Evolutionary conservation across 1,140 invertebrate genomes (phyloP).

Genomic region (Agrypnia vestita): DNA sequence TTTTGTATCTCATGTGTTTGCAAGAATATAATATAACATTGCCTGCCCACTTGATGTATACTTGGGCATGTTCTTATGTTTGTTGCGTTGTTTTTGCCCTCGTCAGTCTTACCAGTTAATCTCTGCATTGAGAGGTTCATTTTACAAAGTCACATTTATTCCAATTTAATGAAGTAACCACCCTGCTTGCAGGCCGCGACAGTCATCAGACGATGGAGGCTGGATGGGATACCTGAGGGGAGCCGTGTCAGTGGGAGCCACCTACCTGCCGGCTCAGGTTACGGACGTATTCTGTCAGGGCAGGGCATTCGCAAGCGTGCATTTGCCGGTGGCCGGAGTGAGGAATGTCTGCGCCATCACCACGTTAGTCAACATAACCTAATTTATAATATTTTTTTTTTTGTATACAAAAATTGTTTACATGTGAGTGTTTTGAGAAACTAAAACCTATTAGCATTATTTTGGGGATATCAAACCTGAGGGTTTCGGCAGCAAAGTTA

Average conservation of each 20-base stretch:
- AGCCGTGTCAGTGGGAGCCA: constrained; percentile 85
- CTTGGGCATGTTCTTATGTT: too few species aligned
- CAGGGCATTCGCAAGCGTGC: constrained; percentile 93
- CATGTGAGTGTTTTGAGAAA: too few species aligned
- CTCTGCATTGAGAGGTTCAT: too few species aligned
- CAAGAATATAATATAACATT: too few species aligned
- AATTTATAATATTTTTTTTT: too few species aligned
- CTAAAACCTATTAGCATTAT: too few species aligned
- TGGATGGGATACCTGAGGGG: constrained; percentile 90
- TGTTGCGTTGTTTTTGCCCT: constrained; percentile 1
- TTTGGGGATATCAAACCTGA: too few species aligned
- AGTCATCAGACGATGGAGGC: constrained; percentile 74
- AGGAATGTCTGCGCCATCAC: constrained; percentile 89
- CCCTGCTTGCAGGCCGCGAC: constrained; percentile 68
- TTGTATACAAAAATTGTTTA: too few species aligned
- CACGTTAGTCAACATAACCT: constrained; percentile 75
- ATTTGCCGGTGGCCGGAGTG: constrained; percentile 86
- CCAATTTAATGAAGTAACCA: too few species aligned
- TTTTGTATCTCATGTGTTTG: background rate
- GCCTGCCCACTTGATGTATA: too few species aligned
- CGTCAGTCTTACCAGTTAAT: constrained; percentile 6
- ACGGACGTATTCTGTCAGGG: constrained; percentile 94
- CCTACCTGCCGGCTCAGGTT: constrained; percentile 92
- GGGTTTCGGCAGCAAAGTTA: too few species aligned
- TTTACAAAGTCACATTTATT: too few species aligned